Conservation (phyloP, 2,888 invertebrate species). For the Drosophila eohydei region DNA sequence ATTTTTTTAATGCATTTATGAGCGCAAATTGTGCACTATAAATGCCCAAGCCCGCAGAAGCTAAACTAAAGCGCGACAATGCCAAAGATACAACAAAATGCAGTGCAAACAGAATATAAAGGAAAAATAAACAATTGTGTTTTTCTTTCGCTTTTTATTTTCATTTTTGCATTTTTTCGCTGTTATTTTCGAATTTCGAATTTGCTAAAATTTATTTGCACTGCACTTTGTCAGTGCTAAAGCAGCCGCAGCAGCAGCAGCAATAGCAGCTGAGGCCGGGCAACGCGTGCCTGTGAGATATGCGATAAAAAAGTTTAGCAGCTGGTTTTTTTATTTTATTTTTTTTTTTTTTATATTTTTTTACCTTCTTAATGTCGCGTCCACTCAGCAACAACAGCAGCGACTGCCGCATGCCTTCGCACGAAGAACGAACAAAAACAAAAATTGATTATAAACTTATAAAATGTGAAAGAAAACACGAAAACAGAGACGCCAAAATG, state of each 20-base stretch:
- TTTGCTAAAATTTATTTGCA: constrained; percentile 52
- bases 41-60: constrained; percentile 20
- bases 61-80: constrained; percentile 30
- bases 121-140: constrained; percentile 17
- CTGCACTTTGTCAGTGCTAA: constrained; percentile 48
- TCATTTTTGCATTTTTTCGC: constrained; percentile 11
- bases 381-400: constrained; percentile 20
- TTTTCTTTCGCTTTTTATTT: constrained; percentile 12
- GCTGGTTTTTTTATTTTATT: constrained; percentile 34
- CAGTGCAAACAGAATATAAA: constrained; percentile 44
- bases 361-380: constrained; percentile 46
- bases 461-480: constrained; percentile 6
- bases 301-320: constrained; percentile 59
- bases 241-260: constrained; percentile 18
- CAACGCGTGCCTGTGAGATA: constrained; percentile 49
- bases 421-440: constrained; percentile 5
- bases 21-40: constrained; percentile 57
- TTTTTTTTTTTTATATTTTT: not conserved
- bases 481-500: constrained; percentile 28
- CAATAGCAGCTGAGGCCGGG: constrained; percentile 10
- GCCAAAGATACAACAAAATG: constrained; percentile 50
- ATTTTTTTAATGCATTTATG: constrained; percentile 37
- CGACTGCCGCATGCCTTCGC: constrained; percentile 27
- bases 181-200: constrained; percentile 59
- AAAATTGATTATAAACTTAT: not conserved